These are phyloP conservation scores for Plusia festucae DNA, from an alignment of 2,888 invertebrate species.

Conservation along the genomic window DNA sequence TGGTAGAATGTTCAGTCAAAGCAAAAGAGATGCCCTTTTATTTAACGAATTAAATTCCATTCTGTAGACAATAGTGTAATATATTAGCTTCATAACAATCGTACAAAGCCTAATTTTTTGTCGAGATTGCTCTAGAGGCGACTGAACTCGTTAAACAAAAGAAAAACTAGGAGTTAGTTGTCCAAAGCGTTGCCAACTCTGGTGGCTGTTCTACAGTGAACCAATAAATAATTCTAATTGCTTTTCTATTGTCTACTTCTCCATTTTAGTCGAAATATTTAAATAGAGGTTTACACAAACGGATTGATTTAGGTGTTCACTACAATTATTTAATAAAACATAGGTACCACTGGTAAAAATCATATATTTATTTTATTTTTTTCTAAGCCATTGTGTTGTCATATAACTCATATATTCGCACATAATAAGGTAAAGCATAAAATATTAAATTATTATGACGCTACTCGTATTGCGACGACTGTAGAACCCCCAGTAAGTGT, in stretches of 20 bases:
- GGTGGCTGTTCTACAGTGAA: conserved; percentile 59
- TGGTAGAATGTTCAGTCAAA: conserved; percentile 15
- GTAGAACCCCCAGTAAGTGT: conserved; percentile 56
- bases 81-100: conserved; percentile 67
- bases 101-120: conserved; percentile 68
- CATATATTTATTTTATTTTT: background rate
- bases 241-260: background rate
- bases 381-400: too few species aligned
- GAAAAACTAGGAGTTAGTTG: conserved; percentile 66
- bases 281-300: too few species aligned
- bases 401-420: too few species aligned
- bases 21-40: conserved; percentile 37
- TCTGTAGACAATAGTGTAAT: conserved; percentile 60
- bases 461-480: conserved; percentile 42
- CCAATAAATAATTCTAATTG: conserved; percentile 17
- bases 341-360: background rate
- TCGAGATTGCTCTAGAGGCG: conserved; percentile 62
- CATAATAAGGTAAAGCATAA: too few species aligned
- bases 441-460: too few species aligned
- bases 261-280: background rate
- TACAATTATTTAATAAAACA: too few species aligned
- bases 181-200: conserved; percentile 67
- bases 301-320: too few species aligned
- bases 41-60: conserved; percentile 36
- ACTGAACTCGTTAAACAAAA: conserved; percentile 66